Evolutionary conservation across 2,888 invertebrate species (phyloP).

Genomic region (Cancer borealis): DNA sequence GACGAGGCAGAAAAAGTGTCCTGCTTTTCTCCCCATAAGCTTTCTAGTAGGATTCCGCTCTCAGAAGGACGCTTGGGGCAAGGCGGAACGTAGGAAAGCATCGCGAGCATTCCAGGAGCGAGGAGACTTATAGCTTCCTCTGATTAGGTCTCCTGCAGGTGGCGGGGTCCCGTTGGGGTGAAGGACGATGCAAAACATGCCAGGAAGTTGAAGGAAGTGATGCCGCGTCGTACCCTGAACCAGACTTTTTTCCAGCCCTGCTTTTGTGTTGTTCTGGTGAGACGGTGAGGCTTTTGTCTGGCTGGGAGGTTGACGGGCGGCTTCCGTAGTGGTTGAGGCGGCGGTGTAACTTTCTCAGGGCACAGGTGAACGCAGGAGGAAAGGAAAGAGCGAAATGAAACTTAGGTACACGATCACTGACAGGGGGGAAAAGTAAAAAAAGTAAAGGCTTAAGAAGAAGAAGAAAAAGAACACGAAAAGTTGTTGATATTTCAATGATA

Average conservation of each 20-base stretch:
- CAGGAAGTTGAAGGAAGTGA: too few relatives aligned
- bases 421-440: background rate
- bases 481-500: background rate
- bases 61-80: background rate
- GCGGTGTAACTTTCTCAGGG: background rate
- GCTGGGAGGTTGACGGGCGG: too few relatives aligned
- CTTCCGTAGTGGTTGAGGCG: too few relatives aligned
- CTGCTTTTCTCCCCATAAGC: constrained; percentile 8
- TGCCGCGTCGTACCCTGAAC: too few relatives aligned
- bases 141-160: background rate
- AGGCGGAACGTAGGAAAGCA: background rate
- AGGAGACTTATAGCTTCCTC: background rate
- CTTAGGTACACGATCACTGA: too few relatives aligned
- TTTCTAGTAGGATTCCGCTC: too few relatives aligned
- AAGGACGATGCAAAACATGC: background rate
- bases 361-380: background rate
- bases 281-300: too few relatives aligned
- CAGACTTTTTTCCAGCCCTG: too few relatives aligned
- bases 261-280: too few relatives aligned
- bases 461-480: background rate
- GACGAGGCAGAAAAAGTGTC: background rate
- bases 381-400: too few relatives aligned
- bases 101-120: background rate
- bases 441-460: background rate
- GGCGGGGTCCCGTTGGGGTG: background rate